These are phyloP conservation scores for Monopterus albus DNA, from an alignment of 2,113 vertebrate species.

Conservation along the genomic window DNA sequence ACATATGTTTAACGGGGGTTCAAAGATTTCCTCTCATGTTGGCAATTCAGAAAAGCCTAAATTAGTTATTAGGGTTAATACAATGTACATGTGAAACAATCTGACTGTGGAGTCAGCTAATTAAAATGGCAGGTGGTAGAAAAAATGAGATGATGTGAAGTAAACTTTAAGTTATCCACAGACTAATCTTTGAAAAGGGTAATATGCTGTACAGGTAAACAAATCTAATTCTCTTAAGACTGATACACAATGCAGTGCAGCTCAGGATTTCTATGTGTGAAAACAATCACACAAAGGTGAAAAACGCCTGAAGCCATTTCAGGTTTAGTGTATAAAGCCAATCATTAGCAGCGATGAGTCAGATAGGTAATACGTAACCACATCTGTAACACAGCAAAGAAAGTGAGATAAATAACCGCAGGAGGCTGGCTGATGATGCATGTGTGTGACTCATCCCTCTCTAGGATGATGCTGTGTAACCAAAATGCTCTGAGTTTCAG, in stretches of 20 bases:
- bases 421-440: constrained; percentile 30
- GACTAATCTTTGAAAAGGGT: too few species aligned
- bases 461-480: constrained; percentile 35
- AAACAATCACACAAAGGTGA: constrained; percentile 12
- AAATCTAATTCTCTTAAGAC: too few species aligned
- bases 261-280: constrained; percentile 1
- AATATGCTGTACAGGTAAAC: too few species aligned
- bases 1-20: too few species aligned
- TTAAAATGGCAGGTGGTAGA: too few species aligned
- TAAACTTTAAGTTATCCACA: too few species aligned
- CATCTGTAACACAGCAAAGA: constrained; percentile 33
- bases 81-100: too few species aligned
- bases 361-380: constrained; percentile 23
- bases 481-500: constrained; percentile 1
- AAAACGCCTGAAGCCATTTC: constrained; percentile 39
- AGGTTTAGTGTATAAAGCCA: constrained; percentile 18
- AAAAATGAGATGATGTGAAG: too few species aligned
- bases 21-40: too few species aligned
- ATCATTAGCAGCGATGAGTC: constrained; percentile 46
- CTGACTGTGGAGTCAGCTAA: too few species aligned
- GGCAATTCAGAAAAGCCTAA: too few species aligned
- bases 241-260: background rate
- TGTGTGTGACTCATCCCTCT: constrained; percentile 47
- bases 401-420: constrained; percentile 7
- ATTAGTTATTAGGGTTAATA: too few species aligned